A percentile compares a stretch with the other conserved stretches of the same genome.
Conservation (phyloP, 2,113 vertebrate genomes). For the Amphilophus citrinellus region DNA sequence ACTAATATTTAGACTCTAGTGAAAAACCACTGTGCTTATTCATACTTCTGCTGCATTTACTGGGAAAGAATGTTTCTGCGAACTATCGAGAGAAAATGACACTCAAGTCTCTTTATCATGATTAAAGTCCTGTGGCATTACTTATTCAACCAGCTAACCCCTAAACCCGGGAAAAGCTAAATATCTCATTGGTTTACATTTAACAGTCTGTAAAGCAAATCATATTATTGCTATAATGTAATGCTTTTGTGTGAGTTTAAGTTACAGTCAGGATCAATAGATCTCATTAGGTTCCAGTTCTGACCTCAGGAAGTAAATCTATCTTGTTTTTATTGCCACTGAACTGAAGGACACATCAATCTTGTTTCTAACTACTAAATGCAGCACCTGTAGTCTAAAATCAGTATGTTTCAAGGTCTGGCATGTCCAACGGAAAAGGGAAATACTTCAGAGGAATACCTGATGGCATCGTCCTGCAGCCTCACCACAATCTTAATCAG, state of each 20-base stretch:
- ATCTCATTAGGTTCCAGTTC: not conserved
- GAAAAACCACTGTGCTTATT: not conserved
- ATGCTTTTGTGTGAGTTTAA: not conserved
- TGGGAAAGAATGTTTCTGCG: not conserved
- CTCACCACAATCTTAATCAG: conserved; percentile 78
- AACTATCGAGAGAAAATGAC: not conserved
- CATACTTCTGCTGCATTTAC: not conserved
- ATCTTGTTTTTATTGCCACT: not conserved
- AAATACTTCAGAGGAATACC: conserved; percentile 65
- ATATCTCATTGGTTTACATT: not conserved
- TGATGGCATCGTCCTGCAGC: conserved; percentile 77
- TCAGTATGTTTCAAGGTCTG: conserved; percentile 59
- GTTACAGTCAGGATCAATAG: not conserved
- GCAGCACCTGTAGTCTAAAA: not conserved
- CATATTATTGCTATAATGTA: not conserved
- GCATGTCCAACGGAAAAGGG: conserved; percentile 71
- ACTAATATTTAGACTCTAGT: not conserved
- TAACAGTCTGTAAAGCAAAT: not conserved
- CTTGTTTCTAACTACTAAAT: conserved; percentile 5
- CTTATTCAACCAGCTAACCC: too few species aligned
- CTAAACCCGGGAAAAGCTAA: not conserved
- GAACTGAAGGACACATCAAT: conserved; percentile 9
- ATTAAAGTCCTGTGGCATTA: not conserved
- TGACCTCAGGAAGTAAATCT: not conserved
- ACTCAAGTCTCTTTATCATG: not conserved